phyloP scores from a whole-genome alignment of 2,797 vertebrate genomes.

The Tenualosa thibaudeaui region DNA sequence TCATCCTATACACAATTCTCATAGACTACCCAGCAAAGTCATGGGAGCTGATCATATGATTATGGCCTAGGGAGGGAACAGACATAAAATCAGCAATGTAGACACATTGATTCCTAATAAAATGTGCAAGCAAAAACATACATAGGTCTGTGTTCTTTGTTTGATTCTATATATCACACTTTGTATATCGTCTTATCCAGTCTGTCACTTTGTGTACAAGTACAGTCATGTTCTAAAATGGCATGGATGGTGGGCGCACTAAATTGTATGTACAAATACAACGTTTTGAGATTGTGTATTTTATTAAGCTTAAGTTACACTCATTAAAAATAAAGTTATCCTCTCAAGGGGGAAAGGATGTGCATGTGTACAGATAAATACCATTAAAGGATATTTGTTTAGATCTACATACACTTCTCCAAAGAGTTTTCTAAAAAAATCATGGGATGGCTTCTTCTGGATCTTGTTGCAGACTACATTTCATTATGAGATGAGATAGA shows the following conservation, averaged over 20 bases:
- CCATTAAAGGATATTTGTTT: not conserved
- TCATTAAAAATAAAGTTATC: too few species aligned
- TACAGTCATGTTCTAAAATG: too few species aligned
- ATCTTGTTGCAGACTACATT: slow-evolving; percentile 55
- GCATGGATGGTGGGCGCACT: too few species aligned
- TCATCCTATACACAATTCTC: not conserved
- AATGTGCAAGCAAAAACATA: too few species aligned
- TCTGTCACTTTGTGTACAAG: too few species aligned
- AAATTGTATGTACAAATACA: too few species aligned
- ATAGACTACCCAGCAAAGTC: not conserved
- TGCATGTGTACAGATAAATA: not conserved
- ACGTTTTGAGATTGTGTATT: too few species aligned
- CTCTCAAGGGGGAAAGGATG: too few species aligned
- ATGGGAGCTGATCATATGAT: slow-evolving; percentile 55
- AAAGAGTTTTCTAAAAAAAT: slow-evolving; percentile 51
- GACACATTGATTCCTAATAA: not conserved
- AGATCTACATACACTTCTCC: not conserved
- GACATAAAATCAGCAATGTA: slow-evolving; percentile 36
- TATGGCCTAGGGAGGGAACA: slow-evolving; percentile 28
- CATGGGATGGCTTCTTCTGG: slow-evolving; percentile 34
- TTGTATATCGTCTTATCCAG: too few species aligned
- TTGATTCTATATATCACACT: too few species aligned
- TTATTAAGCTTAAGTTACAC: too few species aligned
- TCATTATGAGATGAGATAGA: slow-evolving; percentile 52
- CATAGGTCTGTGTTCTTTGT: too few species aligned